Evolutionary conservation across 2,888 invertebrate genomes (phyloP), one percentile per base, ranked within the genome.

Genomic region (Heliothis peltigera): DNA sequence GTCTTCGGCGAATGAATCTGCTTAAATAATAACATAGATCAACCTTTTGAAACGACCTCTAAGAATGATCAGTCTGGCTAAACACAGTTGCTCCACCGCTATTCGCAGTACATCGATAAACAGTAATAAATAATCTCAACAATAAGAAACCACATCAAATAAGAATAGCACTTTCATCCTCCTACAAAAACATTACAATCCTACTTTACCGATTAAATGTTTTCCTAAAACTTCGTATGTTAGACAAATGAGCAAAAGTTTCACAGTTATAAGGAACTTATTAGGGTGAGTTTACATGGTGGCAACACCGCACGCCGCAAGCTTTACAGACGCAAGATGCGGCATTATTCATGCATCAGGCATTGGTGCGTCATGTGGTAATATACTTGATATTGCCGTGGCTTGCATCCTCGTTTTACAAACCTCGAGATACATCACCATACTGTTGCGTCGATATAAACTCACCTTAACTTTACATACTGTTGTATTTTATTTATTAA

Each of bases 161-260:
- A 68, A 73, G 66, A 68, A 73, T 55, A 73, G 19, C 51, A 70
- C 60, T 70, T 54, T 48, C 35, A 59, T 75, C 51, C 54, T 59
- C 21, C 2, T 19, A 44, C 49, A 67, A 57, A 75, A 77, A 63
- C 56, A 57, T 59, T 42, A 59, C 74, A 63, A 73, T 67, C 51
- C 44, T 63, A 68, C 71, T 67, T 64, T 64, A 64, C 48, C 77
- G 63, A 77, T 77, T 68, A 77, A 73, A 77, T 79, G 77, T 77
- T 76, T 77, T 77, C 69, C 60, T 46, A 66, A 70, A 79, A 80
- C 66, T 80, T 80, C 42, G 52, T 63, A 57, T 64, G 80, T 72
- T 64, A 66, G 54, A 69, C 69, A 73, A 70, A 73, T 51, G 66
- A 56, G 71, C 25, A 42, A 70, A 75, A 70, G 46, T 79, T 63